Conservation (phyloP, 2,113 vertebrate species). For the Lota lota region DNA sequence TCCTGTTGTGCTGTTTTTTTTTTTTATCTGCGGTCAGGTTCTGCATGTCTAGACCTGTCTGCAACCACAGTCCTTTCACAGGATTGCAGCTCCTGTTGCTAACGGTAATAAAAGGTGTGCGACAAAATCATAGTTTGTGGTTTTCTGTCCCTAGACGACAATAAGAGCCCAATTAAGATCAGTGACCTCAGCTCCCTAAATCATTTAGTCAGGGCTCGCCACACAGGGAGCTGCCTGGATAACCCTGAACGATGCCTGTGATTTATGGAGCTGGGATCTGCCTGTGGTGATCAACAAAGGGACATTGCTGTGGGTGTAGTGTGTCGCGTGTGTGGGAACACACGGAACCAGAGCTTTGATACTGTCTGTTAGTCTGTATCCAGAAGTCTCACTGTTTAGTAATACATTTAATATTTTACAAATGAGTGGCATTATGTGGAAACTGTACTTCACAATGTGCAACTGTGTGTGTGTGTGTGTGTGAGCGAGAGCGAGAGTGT, state of each 20-base stretch:
- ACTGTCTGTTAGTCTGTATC: conserved; percentile 18
- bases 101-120: conserved; percentile 18
- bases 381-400: conserved; percentile 4
- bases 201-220: conserved; percentile 47
- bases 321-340: background rate
- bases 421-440: too few species aligned
- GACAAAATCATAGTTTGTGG: conserved; percentile 36
- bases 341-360: conserved; percentile 20
- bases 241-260: conserved; percentile 41
- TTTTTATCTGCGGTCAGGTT: conserved; percentile 41
- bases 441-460: too few species aligned
- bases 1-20: background rate
- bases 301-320: conserved; percentile 6
- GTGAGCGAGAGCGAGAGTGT: too few species aligned
- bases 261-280: conserved; percentile 43
- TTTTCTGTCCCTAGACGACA: conserved; percentile 34
- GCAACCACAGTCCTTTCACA: conserved; percentile 17
- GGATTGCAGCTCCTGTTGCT: background rate
- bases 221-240: conserved; percentile 50
- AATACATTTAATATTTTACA: too few species aligned
- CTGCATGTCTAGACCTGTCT: conserved; percentile 11
- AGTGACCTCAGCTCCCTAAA: conserved; percentile 46
- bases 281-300: conserved; percentile 46
- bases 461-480: too few species aligned
- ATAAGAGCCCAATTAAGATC: conserved; percentile 46